Evolutionary conservation across 2,797 vertebrate species (phyloP).

Genomic region (Cirrhinus mrigala): DNA sequence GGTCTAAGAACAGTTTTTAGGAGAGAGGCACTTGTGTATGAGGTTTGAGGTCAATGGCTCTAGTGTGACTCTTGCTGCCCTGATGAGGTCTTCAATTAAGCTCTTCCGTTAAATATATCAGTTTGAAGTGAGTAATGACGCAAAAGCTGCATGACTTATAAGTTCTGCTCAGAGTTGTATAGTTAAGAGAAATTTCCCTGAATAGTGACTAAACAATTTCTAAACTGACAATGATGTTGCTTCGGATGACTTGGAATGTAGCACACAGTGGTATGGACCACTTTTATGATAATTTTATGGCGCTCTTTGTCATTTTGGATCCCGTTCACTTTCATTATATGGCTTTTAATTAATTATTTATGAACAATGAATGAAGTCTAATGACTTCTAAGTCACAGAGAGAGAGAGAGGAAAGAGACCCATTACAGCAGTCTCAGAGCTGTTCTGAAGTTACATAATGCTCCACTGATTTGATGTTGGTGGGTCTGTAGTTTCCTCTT

Average conservation of each 20-base stretch:
- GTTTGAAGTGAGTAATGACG: not conserved
- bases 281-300: not conserved
- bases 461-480: not conserved
- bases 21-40: not conserved
- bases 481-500: not conserved
- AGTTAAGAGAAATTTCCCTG: not conserved
- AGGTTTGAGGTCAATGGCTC: not conserved
- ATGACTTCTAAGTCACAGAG: not conserved
- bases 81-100: not conserved
- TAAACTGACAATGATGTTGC: not conserved
- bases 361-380: not conserved
- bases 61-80: not conserved
- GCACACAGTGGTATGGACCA: not conserved
- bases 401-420: not conserved
- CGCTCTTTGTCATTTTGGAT: not conserved
- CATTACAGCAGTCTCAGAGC: not conserved
- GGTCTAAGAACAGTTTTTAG: not conserved
- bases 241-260: not conserved
- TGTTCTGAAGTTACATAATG: constrained; percentile 38
- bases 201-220: not conserved
- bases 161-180: not conserved
- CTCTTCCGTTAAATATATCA: not conserved
- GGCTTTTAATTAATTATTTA: constrained; percentile 24
- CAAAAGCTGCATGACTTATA: not conserved
- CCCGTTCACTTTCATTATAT: not conserved